phyloP scores from a whole-genome alignment of 2,797 vertebrate species.

The Gymnocypris eckloni region DNA sequence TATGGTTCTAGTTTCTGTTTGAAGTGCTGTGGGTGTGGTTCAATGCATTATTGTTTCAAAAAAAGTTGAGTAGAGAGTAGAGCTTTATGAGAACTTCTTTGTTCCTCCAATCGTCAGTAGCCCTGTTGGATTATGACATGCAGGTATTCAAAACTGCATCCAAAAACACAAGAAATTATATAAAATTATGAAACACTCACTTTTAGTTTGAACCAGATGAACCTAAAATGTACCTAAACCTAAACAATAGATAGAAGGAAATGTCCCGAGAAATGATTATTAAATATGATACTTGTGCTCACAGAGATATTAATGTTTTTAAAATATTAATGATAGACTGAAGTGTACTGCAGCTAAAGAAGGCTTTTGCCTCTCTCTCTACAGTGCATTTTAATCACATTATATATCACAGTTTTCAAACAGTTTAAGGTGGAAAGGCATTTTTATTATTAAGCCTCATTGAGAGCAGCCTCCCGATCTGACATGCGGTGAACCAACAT shows the following conservation, averaged over 20 bases:
- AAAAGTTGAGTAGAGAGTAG: not conserved
- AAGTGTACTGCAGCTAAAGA: not conserved
- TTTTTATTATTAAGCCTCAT: not conserved
- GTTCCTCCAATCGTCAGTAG: not conserved
- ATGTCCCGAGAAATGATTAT: no score
- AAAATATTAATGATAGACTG: not conserved
- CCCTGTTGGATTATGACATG: not conserved
- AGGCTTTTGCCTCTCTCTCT: no score
- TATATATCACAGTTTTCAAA: not conserved
- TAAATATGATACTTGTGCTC: not conserved
- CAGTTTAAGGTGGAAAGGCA: not conserved
- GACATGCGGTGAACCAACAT: slow-evolving; percentile 36
- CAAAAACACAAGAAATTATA: not conserved
- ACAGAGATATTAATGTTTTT: not conserved
- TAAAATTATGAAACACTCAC: not conserved
- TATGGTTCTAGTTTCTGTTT: slow-evolving; percentile 1
- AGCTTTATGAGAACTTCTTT: not conserved
- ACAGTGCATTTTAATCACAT: not conserved
- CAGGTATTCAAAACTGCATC: not conserved
- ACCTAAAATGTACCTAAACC: no score
- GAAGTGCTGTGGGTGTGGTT: not conserved
- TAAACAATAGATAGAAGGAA: no score
- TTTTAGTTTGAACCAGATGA: not conserved
- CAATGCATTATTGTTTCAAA: not conserved
- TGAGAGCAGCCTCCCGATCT: not conserved